These are phyloP conservation scores for Frankliniella fusca DNA, from an alignment of 2,888 invertebrate genomes.

Conservation along the genomic window DNA sequence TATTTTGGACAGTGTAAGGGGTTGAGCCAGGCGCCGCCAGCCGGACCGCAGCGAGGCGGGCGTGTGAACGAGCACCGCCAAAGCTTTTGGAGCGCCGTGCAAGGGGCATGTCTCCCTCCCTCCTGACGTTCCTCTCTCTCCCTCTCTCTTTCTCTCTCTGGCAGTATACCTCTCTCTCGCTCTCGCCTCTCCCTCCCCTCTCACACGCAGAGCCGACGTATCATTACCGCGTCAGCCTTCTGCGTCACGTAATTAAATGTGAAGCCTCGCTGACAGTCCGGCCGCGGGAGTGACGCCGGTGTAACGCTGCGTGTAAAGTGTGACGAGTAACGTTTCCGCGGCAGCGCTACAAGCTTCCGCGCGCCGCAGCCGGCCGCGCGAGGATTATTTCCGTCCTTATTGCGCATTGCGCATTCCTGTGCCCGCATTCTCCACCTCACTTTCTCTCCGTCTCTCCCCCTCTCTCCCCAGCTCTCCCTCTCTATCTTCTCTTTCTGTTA, in stretches of 20 bases:
- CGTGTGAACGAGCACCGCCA: too few relatives aligned
- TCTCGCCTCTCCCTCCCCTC: background rate
- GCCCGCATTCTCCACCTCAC: too few relatives aligned
- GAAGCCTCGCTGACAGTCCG: too few relatives aligned
- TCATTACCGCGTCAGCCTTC: slow-evolving; percentile 1
- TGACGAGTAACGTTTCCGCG: too few relatives aligned
- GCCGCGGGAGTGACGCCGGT: too few relatives aligned
- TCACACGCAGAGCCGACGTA: background rate
- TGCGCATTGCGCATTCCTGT: background rate
- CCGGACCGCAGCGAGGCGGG: too few relatives aligned
- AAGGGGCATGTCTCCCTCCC: background rate
- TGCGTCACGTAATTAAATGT: background rate
- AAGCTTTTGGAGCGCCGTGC: too few relatives aligned
- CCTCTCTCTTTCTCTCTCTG: background rate
- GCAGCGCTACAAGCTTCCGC: background rate
- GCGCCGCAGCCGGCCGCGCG: background rate
- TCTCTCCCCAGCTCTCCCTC: background rate
- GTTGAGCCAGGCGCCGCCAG: too few relatives aligned
- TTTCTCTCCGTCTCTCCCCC: background rate
- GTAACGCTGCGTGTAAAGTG: too few relatives aligned
- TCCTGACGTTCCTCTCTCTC: background rate
- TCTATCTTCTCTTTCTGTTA: background rate
- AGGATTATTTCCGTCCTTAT: background rate
- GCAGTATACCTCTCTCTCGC: background rate
- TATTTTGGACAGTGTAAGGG: too few relatives aligned